phyloP scores from a whole-genome alignment of 2,113 vertebrate genomes.

The Meles meles region DNA sequence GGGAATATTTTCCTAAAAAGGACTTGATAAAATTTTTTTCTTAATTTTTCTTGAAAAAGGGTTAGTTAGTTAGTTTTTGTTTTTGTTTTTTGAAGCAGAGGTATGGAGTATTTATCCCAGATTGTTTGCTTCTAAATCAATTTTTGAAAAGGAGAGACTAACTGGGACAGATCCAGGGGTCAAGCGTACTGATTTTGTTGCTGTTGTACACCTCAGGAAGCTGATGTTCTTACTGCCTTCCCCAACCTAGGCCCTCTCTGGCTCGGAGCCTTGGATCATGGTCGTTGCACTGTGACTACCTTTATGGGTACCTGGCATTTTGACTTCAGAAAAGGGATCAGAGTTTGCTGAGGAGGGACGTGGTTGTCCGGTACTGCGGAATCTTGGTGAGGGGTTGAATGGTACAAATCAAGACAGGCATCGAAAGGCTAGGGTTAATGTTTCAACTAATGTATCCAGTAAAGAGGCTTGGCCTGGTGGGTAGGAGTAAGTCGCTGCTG shows the following conservation, averaged over 20 bases:
- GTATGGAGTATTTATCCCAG: neutral
- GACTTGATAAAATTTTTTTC: neutral
- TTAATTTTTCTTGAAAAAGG: constrained; percentile 4
- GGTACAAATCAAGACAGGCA: neutral
- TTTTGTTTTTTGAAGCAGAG: neutral
- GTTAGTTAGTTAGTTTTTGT: neutral
- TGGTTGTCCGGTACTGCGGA: neutral
- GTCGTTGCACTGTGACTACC: neutral
- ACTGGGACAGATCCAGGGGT: accelerated
- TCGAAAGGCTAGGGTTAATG: neutral
- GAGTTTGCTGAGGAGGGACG: neutral
- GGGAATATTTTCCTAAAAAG: neutral
- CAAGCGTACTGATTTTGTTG: neutral
- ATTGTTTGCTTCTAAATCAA: neutral
- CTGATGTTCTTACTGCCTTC: too few species aligned
- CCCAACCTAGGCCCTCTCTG: neutral
- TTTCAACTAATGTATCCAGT: neutral
- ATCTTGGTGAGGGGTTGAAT: neutral
- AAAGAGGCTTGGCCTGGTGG: neutral
- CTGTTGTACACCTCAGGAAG: neutral
- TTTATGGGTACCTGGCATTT: neutral
- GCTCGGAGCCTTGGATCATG: neutral
- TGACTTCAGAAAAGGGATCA: neutral
- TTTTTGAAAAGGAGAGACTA: neutral
- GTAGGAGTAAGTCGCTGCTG: neutral